Evolutionary conservation across 2,113 vertebrate species (phyloP).

Genomic region (Dicentrarchus labrax): DNA sequence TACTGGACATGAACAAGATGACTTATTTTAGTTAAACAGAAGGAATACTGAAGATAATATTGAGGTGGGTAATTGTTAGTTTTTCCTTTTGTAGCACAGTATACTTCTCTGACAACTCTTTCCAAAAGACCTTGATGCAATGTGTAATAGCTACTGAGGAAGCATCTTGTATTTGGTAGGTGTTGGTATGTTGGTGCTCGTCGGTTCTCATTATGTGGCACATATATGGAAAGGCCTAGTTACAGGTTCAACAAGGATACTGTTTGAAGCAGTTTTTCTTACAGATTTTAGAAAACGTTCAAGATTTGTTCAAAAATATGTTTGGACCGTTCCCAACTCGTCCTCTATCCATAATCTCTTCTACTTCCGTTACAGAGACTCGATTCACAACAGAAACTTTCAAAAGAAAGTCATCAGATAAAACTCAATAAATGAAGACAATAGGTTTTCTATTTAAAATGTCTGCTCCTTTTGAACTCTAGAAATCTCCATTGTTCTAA

Average conservation of each 20-base stretch:
- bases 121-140: not conserved
- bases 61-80: slow-evolving; percentile 52
- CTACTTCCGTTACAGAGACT: not conserved
- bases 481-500: slow-evolving; percentile 70
- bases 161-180: not conserved
- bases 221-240: not conserved
- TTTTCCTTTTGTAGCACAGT: not conserved
- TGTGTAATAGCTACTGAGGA: not conserved
- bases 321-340: not conserved
- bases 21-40: not conserved
- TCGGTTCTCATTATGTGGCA: not conserved
- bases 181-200: not conserved
- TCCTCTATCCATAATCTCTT: not conserved
- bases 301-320: not conserved
- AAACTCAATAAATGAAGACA: not conserved
- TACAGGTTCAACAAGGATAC: not conserved
- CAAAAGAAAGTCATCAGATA: not conserved
- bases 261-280: not conserved
- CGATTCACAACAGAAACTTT: not conserved
- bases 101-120: not conserved
- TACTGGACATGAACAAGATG: not conserved
- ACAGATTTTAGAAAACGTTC: not conserved
- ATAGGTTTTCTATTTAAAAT: slow-evolving; percentile 25
- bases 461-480: slow-evolving; percentile 47
- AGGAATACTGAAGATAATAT: not conserved